Conservation (phyloP, 2,113 vertebrate genomes). For the Callionymus lyra region DNA sequence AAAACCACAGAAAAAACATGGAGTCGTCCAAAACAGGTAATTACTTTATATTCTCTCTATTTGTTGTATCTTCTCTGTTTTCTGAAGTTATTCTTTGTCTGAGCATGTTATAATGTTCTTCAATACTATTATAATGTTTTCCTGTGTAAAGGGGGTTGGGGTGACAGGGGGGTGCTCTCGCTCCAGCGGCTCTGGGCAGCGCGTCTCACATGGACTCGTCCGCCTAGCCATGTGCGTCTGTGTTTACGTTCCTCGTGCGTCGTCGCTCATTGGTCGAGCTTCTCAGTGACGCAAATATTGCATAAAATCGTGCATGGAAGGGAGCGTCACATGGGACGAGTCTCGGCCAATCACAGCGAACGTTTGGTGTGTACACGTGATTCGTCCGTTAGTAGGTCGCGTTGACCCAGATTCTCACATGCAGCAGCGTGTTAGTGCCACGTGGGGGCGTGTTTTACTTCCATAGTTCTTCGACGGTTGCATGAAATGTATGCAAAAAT, state of each 20-base stretch:
- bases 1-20: too few relatives aligned
- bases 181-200: constrained; percentile 16
- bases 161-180: constrained; percentile 78
- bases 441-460: constrained; percentile 52
- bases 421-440: constrained; percentile 53
- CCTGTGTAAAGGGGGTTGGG: too few relatives aligned
- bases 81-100: too few relatives aligned
- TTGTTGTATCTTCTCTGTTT: too few relatives aligned
- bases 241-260: constrained; percentile 68
- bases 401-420: constrained; percentile 72
- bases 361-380: constrained; percentile 67
- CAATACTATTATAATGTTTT: too few relatives aligned
- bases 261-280: constrained; percentile 62
- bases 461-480: too few relatives aligned
- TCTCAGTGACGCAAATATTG: constrained; percentile 1
- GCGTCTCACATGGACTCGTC: constrained; percentile 76
- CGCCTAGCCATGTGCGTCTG: constrained; percentile 75
- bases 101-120: too few relatives aligned
- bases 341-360: constrained; percentile 60
- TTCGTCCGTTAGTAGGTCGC: constrained; percentile 70
- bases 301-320: constrained; percentile 32
- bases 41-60: too few relatives aligned
- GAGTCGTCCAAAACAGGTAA: too few relatives aligned
- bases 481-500: too few relatives aligned
- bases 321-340: constrained; percentile 58